A percentile compares a stretch with the other conserved stretches of the same genome.
Evolutionary conservation across 2,113 vertebrate genomes (phyloP).

Genomic region (Eolophus roseicapilla): DNA sequence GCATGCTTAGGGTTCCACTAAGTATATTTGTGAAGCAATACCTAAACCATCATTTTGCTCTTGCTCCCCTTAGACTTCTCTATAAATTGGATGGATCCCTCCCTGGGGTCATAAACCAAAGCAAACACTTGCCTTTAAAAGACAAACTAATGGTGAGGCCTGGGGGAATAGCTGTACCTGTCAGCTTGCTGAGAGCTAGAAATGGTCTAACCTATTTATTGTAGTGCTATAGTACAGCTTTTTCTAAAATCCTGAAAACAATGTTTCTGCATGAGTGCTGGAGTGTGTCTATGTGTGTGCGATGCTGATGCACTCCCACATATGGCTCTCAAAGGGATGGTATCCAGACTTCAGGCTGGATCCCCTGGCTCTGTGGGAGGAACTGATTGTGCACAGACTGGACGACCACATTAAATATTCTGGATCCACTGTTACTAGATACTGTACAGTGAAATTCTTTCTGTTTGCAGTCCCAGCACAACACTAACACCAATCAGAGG

Average conservation of each 20-base stretch:
- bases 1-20: not conserved
- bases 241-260: not conserved
- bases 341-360: too few species aligned
- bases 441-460: not conserved
- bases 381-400: not conserved
- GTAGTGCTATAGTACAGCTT: not conserved
- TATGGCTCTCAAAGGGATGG: not conserved
- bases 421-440: not conserved
- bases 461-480: not conserved
- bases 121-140: not conserved
- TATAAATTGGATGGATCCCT: not conserved
- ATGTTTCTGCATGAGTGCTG: not conserved
- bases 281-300: rapidly evolving
- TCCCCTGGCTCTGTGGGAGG: not conserved
- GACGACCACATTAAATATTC: not conserved
- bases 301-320: rapidly evolving
- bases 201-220: not conserved
- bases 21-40: not conserved
- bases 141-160: not conserved
- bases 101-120: not conserved
- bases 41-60: not conserved
- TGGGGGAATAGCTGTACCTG: not conserved
- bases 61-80: not conserved
- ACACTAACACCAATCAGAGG: not conserved
- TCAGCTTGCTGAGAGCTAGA: not conserved